These are phyloP conservation scores for Coccyzus lansbergi DNA, from an alignment of 2,797 vertebrate species.

Conservation along the genomic window DNA sequence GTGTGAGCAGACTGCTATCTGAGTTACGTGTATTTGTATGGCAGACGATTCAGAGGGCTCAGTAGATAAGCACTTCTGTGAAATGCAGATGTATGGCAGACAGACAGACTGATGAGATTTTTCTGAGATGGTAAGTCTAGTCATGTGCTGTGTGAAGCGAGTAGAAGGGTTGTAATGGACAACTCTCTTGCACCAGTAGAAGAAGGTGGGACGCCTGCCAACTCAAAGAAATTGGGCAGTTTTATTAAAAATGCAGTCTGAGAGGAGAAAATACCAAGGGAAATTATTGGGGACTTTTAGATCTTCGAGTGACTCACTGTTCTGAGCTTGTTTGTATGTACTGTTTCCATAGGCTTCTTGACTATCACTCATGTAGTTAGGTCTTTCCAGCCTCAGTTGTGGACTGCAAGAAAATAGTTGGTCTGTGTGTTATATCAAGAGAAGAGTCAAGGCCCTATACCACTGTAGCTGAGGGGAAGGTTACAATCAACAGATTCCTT, in stretches of 20 bases:
- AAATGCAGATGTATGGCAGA: rapidly evolving
- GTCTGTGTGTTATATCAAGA: neutral
- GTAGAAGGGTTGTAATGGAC: neutral
- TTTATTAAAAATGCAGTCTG: neutral
- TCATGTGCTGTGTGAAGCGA: neutral
- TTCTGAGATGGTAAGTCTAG: neutral
- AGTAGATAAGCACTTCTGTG: neutral
- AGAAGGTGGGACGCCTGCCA: neutral
- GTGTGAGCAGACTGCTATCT: neutral
- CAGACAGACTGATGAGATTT: neutral
- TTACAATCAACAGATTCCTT: neutral
- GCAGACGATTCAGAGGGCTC: neutral
- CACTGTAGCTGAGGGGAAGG: neutral
- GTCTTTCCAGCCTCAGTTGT: neutral
- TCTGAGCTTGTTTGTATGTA: neutral
- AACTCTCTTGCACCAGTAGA: neutral
- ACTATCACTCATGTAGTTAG: neutral
- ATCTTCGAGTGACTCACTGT: slow-evolving; percentile 18
- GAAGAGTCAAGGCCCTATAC: neutral
- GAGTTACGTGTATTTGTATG: rapidly evolving
- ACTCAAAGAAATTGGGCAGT: neutral
- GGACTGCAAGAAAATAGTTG: neutral
- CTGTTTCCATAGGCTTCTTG: neutral
- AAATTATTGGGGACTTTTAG: neutral
- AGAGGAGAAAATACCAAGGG: neutral